Base-by-base conservation (phyloP, 2,113 vertebrate genomes). In the Daubentonia madagascariensis region DNA sequence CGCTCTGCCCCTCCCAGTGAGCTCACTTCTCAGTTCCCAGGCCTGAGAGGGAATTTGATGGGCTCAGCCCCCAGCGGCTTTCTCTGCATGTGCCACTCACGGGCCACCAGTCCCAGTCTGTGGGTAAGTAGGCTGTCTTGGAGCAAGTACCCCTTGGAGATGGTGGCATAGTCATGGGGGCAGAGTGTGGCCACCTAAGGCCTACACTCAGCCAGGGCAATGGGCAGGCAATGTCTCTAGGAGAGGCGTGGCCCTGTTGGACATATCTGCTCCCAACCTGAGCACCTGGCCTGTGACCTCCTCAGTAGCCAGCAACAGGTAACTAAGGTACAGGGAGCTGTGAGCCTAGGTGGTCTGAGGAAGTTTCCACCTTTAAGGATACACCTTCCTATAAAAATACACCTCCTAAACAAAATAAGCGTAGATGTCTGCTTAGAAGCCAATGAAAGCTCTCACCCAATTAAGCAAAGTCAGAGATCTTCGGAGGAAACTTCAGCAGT, bases 361-460 rank as follows among this genome's bases (percentile, higher is more conserved):
- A 57, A n/a, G 30, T 22, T 30, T 13, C n/a, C 25, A 7, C 11
- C 35, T 54, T 12, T 7, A 16, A 75, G 52, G 10, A n/a, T 30
- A 68, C 1, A 3, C 17, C 37, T 48, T 73, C 61, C n/a, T 48
- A 3, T 28, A 43, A 75, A 37, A 45, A 32, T 0, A 1, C 6
- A 40, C 1, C 37, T n/a, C 25, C 37, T 52, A 18, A n/a, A 84
- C n/a, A 14, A 18, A 43, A 28, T 0, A 0, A 28, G 23, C 9
- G 43, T 16, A n/a, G 35, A 0, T 22, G 22, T 65, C 63, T 65
- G 0, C 80, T 3, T 22, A 68, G 59, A 5, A 57, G 43, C 25
- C n/a, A 23, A 32, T 18, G 0, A 28, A 68, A 35, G 70, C 35
- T 2, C 30, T 5, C 0, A 1, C 11, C 6, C 48, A 2, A 2